Evolutionary conservation across 2,797 vertebrate genomes (phyloP).

Genomic region (Pagetopsis macropterus): DNA sequence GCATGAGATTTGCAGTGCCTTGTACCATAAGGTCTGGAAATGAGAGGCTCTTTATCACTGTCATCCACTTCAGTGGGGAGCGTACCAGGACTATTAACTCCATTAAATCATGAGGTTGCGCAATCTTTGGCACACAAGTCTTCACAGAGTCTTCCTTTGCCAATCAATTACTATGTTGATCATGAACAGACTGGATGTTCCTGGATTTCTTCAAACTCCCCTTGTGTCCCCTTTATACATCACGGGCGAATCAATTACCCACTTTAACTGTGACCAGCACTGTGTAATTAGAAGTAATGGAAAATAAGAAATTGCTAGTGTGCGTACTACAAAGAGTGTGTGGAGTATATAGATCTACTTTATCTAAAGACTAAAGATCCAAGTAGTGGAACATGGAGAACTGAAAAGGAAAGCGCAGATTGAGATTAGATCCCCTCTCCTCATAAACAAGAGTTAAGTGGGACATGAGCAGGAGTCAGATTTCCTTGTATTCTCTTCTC

Average conservation of each 20-base stretch:
- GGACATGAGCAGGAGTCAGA: conserved; percentile 81
- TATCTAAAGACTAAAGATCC: not conserved
- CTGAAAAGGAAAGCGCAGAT: conserved; percentile 37
- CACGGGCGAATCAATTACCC: conserved; percentile 50
- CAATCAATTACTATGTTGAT: conserved; percentile 58
- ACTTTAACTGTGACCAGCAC: conserved; percentile 20
- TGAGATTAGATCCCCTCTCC: conserved; percentile 71
- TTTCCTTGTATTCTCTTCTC: conserved; percentile 84
- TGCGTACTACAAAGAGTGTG: not conserved
- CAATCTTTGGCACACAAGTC: conserved; percentile 44
- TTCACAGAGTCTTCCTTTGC: conserved; percentile 40
- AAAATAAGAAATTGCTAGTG: conserved; percentile 18
- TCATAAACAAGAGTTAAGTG: conserved; percentile 80
- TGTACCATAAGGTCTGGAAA: conserved; percentile 44
- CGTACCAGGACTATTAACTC: conserved; percentile 47
- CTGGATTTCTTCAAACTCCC: conserved; percentile 43
- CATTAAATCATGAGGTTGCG: conserved; percentile 64
- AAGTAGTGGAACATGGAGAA: conserved; percentile 22
- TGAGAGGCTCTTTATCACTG: conserved; percentile 47
- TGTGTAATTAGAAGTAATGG: conserved; percentile 26
- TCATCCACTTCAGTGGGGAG: conserved; percentile 50
- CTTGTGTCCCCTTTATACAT: conserved; percentile 29
- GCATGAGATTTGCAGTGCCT: conserved; percentile 28
- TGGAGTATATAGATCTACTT: conserved; percentile 14
- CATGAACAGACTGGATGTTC: conserved; percentile 28